Conservation (phyloP, 2,888 invertebrate species). For the Helleia helle region DNA sequence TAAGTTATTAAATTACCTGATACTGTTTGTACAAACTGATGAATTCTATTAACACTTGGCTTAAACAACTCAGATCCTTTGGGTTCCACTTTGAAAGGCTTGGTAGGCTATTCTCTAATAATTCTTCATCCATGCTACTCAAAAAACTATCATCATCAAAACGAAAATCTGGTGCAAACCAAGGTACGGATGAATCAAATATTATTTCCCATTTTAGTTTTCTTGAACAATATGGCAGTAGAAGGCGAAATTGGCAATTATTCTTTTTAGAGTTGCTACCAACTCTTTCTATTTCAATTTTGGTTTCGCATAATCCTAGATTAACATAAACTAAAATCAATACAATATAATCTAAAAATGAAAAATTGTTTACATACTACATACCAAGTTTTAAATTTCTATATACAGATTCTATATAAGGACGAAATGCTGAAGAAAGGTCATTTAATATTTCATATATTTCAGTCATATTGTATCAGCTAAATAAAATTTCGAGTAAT, state of each 20-base stretch:
- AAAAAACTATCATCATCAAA: constrained; percentile 81
- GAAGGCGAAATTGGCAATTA: constrained; percentile 75
- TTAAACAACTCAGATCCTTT: constrained; percentile 71
- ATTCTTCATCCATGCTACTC: constrained; percentile 69
- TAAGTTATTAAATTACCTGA: no score
- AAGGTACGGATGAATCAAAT: constrained; percentile 76
- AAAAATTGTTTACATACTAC: constrained; percentile 8
- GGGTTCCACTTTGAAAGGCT: constrained; percentile 79
- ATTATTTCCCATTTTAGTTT: constrained; percentile 80
- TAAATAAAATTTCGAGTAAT: no score
- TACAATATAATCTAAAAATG: not conserved
- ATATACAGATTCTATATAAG: constrained; percentile 55
- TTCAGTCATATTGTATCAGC: constrained; percentile 20
- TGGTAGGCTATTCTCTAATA: constrained; percentile 68
- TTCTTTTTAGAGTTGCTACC: constrained; percentile 38
- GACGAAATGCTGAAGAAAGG: constrained; percentile 54
- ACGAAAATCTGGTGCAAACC: constrained; percentile 83
- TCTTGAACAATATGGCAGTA: constrained; percentile 80
- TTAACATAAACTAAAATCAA: constrained; percentile 10
- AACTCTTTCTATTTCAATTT: constrained; percentile 59
- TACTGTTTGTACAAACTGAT: constrained; percentile 75
- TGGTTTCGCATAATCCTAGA: constrained; percentile 59
- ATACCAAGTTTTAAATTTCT: constrained; percentile 60
- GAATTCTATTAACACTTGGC: constrained; percentile 76
- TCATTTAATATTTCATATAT: constrained; percentile 54